These are phyloP conservation scores for Leucoraja erinaceus DNA, from an alignment of 2,113 vertebrate genomes.

Conservation along the genomic window DNA sequence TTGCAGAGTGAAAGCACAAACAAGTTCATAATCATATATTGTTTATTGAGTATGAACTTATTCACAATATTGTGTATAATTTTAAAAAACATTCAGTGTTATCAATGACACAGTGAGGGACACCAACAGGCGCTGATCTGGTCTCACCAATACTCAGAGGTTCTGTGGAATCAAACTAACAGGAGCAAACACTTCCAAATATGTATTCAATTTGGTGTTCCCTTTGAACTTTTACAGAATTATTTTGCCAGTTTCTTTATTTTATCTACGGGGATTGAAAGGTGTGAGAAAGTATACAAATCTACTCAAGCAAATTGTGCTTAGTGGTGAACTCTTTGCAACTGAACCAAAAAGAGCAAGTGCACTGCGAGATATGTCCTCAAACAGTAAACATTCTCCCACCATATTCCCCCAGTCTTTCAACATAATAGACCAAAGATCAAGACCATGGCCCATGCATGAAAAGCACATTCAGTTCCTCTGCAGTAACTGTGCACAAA, in stretches of 20 bases:
- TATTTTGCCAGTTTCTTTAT: not conserved
- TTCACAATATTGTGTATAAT: not conserved
- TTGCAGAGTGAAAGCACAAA: not conserved
- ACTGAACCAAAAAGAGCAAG: not conserved
- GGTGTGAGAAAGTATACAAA: not conserved
- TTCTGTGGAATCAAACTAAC: not conserved
- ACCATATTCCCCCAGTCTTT: not conserved
- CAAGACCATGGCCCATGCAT: not conserved
- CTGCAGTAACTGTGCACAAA: not conserved
- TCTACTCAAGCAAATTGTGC: not conserved
- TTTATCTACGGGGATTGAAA: not conserved
- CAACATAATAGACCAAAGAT: not conserved
- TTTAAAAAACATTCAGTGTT: not conserved
- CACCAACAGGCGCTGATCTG: not conserved
- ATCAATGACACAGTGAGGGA: not conserved
- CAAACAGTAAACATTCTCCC: not conserved
- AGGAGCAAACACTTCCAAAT: not conserved
- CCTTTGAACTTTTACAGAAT: constrained; percentile 5
- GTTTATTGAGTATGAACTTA: not conserved
- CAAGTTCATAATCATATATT: not conserved
- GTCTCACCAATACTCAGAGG: not conserved
- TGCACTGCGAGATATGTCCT: not conserved
- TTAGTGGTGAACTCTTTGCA: not conserved
- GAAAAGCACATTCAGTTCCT: not conserved
- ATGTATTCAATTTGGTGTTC: not conserved